Base-by-base conservation (phyloP, 1,140 invertebrate species). In the Drosophila tani region DNA sequence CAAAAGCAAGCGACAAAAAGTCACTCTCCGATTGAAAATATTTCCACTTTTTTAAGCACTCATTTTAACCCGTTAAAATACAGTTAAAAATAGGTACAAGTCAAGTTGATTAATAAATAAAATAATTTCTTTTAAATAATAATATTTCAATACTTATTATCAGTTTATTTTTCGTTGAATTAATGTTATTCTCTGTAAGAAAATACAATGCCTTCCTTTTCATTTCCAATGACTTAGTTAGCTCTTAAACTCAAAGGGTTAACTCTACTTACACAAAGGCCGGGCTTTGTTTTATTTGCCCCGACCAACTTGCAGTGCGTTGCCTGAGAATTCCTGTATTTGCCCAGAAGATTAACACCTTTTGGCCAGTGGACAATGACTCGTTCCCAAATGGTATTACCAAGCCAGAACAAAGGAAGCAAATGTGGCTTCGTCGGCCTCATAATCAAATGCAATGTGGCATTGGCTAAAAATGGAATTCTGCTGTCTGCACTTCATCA, bases 381-480 rank as follows among this genome's bases (percentile, higher is more conserved):
- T n/a, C 40, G 21, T 40, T 11, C 8, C 19, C 17, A 55, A 65
- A 75, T 27, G 21, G 55, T 43, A 73, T 43, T 51, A 59, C 21
- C 65, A 5, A n/a, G 46, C 29, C 67, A 45, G 49, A 56, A 74
- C 58, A 75, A 65, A 35, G 47, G 11, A 15, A 47, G 14, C 49
- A 49, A 82, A 82, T 73, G 75, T 41, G 19, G 47, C 59, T 35
- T 41, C 47, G 50, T 38, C 32, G 45, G 73, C 47, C 53, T 71
- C 82, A 88, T 85, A 85, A 88, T 88, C 81, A 90, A 88, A 88
- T 90, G 85, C 81, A 85, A 90, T 88, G 70, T 51, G 86, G 66
- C 81, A 90, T 60, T 85, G 85, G 81, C 85, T 90, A 90, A 90
- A 88, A 90, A 90, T 82, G 85, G 85, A 90, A 90, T 90, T 90